These are phyloP conservation scores for Hirundichthys speculiger DNA, from an alignment of 2,113 vertebrate species.

Conservation along the genomic window DNA sequence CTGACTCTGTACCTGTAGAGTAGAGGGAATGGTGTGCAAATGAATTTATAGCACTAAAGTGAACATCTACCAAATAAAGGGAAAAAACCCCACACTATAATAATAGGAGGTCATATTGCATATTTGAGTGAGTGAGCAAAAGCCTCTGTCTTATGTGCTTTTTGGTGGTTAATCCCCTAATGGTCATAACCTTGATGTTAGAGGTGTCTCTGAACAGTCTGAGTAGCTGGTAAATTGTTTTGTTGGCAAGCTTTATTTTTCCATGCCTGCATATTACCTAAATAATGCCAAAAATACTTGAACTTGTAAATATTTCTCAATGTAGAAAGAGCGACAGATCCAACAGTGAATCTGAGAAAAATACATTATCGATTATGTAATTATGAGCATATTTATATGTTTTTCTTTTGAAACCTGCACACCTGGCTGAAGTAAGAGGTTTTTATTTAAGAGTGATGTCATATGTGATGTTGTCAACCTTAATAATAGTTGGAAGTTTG, in stretches of 20 bases:
- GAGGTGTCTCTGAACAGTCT: too few species aligned
- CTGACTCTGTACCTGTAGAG: conserved; percentile 76
- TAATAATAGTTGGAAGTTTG: neutral
- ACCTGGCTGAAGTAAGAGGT: neutral
- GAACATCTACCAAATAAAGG: conserved; percentile 1
- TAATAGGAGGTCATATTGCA: conserved; percentile 18
- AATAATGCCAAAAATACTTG: conserved; percentile 53
- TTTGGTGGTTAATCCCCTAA: conserved; percentile 6
- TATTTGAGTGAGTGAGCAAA: conserved; percentile 21
- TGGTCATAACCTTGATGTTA: too few species aligned
- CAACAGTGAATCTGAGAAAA: conserved; percentile 17
- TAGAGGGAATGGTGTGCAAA: conserved; percentile 32
- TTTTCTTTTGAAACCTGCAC: conserved; percentile 5
- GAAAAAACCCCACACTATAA: neutral
- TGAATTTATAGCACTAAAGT: conserved; percentile 19
- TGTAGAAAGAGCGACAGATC: conserved; percentile 1
- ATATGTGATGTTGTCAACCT: conserved; percentile 16
- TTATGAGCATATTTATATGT: neutral
- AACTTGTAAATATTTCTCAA: conserved; percentile 29
- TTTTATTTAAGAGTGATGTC: neutral
- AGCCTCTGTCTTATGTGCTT: conserved; percentile 12
- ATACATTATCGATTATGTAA: neutral
- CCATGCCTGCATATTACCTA: conserved; percentile 17
- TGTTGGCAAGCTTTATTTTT: conserved; percentile 31
- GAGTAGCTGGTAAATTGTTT: neutral